Conservation (phyloP, 2,888 invertebrate species). For the Trichogramma dendrolimi region DNA sequence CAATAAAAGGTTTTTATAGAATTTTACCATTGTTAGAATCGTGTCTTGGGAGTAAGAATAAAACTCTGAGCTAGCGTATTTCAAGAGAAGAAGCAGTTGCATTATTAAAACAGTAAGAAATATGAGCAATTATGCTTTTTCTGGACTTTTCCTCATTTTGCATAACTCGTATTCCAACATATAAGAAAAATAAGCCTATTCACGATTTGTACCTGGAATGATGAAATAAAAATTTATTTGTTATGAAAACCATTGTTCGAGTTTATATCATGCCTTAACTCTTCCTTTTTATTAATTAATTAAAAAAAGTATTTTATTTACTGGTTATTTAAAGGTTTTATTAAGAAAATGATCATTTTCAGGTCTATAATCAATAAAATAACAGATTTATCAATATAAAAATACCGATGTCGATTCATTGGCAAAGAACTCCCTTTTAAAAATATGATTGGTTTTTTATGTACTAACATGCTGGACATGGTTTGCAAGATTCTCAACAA, state of each 20-base stretch:
- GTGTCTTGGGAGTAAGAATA: constrained; percentile 50
- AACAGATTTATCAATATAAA: no score
- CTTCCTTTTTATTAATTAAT: no score
- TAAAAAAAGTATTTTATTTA: no score
- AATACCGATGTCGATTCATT: no score
- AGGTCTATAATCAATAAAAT: no score
- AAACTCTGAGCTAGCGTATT: constrained; percentile 46
- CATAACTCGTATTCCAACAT: constrained; percentile 35
- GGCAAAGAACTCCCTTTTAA: no score
- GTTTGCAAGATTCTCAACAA: no score
- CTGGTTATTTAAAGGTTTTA: no score
- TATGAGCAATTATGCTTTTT: constrained; percentile 50
- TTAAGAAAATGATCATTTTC: no score
- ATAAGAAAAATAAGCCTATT: constrained; percentile 33
- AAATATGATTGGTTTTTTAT: no score
- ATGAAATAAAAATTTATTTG: constrained; percentile 17
- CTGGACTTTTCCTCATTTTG: constrained; percentile 48
- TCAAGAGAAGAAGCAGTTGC: constrained; percentile 52
- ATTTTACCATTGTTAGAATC: constrained; percentile 36
- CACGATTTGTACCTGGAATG: constrained; percentile 31
- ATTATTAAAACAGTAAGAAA: constrained; percentile 22
- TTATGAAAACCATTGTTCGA: background rate
- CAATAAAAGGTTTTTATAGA: constrained; percentile 21
- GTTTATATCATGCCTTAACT: no score
- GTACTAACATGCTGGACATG: no score